Percentiles rank a stretch among this genome's conserved stretches.
Conservation (phyloP, 2,113 vertebrate genomes). For the Semicossyphus pulcher region DNA sequence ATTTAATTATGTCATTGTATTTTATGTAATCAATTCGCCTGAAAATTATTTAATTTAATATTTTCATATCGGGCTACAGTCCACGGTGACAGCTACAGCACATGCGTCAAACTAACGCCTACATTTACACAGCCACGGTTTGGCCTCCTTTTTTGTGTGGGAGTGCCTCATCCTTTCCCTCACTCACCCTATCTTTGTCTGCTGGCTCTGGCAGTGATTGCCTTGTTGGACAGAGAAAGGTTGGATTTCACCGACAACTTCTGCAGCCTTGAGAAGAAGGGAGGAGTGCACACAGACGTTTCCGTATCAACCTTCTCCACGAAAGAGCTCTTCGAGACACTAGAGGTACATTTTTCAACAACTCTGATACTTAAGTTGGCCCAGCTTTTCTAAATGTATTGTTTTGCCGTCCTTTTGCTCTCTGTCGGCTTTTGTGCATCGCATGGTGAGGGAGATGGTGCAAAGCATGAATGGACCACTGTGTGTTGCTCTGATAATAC, state of each 20-base stretch:
- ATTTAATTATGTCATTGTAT: no score
- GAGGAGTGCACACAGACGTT: constrained; percentile 5
- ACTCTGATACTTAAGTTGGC: neutral
- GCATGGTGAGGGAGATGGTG: constrained; percentile 20
- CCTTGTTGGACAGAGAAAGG: no score
- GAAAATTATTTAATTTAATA: no score
- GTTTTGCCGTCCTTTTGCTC: neutral
- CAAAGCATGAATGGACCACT: constrained; percentile 33
- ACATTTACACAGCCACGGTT: neutral
- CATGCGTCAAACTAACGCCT: neutral
- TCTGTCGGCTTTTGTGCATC: neutral
- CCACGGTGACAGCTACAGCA: no score
- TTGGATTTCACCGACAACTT: neutral
- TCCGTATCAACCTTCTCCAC: neutral
- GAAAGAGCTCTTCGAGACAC: neutral
- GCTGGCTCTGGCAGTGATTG: neutral
- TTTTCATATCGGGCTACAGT: no score
- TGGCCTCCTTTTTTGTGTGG: rapidly evolving
- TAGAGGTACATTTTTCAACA: constrained; percentile 18
- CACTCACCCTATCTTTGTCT: neutral
- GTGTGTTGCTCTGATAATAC: neutral
- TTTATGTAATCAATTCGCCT: no score
- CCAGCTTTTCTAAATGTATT: neutral
- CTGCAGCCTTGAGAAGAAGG: neutral
- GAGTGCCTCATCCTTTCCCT: neutral